These are phyloP conservation scores for Drosophila murphyi DNA, from an alignment of 1,140 invertebrate species.

Conservation along the genomic window DNA sequence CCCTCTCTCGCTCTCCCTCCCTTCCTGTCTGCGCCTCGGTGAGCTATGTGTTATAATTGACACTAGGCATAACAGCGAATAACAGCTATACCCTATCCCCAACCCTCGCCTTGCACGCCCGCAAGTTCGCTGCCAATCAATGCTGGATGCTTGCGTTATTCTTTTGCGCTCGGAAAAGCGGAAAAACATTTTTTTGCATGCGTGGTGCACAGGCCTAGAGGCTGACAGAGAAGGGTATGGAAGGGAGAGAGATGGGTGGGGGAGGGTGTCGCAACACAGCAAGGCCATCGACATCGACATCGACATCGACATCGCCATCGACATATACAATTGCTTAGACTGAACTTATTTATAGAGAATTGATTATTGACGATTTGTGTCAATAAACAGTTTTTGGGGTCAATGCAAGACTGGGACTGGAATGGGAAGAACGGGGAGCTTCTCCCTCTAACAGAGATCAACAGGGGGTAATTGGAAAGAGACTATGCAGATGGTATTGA, in stretches of 20 bases:
- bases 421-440: neutral
- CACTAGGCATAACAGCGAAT: conserved; percentile 42
- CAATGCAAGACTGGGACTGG: neutral
- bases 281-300: conserved; percentile 71
- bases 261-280: conserved; percentile 14
- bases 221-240: neutral
- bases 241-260: neutral
- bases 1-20: neutral
- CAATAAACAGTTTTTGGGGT: conserved; percentile 44
- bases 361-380: conserved; percentile 57
- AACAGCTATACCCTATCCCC: neutral
- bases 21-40: neutral
- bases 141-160: neutral
- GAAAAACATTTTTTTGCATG: conserved; percentile 36
- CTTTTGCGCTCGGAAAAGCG: conserved; percentile 23
- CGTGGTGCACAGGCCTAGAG: neutral
- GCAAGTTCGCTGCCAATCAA: conserved; percentile 71
- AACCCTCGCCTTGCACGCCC: conserved; percentile 30
- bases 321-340: conserved; percentile 38
- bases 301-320: conserved; percentile 3
- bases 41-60: conserved; percentile 39
- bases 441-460: neutral
- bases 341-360: conserved; percentile 63
- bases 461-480: too few relatives aligned
- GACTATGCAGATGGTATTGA: too few relatives aligned